These are phyloP conservation scores for Cotesia chilonis DNA, from an alignment of 1,140 invertebrate species.

Conservation along the genomic window DNA sequence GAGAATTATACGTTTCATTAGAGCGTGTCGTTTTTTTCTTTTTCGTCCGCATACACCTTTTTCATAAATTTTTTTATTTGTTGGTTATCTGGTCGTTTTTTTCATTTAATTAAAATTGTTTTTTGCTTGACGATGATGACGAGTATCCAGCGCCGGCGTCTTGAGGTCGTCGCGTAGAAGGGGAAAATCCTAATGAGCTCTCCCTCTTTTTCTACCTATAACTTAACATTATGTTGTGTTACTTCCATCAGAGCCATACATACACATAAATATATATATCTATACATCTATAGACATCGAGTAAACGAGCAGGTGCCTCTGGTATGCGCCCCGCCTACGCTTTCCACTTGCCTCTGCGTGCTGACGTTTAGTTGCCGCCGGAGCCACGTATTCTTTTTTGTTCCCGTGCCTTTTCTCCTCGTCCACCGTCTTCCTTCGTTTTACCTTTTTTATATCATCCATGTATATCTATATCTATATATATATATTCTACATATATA, in stretches of 20 bases:
- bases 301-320: slow-evolving; percentile 59
- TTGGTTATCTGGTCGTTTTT: slow-evolving; percentile 6
- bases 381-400: slow-evolving; percentile 34
- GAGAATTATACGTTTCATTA: background rate
- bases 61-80: background rate
- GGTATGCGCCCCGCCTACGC: slow-evolving; percentile 60
- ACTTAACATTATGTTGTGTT: no score
- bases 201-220: slow-evolving; percentile 38
- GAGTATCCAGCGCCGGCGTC: slow-evolving; percentile 27
- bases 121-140: slow-evolving; percentile 4
- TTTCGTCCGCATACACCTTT: background rate
- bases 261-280: background rate
- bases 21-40: background rate
- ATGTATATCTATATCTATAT: background rate
- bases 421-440: slow-evolving; percentile 4
- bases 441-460: background rate
- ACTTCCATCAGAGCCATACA: background rate
- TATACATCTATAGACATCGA: slow-evolving; percentile 37
- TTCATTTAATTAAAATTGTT: background rate
- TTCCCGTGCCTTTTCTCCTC: background rate
- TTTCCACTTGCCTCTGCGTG: slow-evolving; percentile 46
- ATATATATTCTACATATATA: slow-evolving; percentile 5
- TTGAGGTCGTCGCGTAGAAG: slow-evolving; percentile 36
- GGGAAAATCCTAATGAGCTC: slow-evolving; percentile 52
- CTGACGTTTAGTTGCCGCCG: slow-evolving; percentile 34